Percentiles rank a stretch among this genome's conserved stretches.
These are phyloP conservation scores for Pseudomugil tenellus DNA, from an alignment of 2,797 vertebrate species.

Conservation along the genomic window DNA sequence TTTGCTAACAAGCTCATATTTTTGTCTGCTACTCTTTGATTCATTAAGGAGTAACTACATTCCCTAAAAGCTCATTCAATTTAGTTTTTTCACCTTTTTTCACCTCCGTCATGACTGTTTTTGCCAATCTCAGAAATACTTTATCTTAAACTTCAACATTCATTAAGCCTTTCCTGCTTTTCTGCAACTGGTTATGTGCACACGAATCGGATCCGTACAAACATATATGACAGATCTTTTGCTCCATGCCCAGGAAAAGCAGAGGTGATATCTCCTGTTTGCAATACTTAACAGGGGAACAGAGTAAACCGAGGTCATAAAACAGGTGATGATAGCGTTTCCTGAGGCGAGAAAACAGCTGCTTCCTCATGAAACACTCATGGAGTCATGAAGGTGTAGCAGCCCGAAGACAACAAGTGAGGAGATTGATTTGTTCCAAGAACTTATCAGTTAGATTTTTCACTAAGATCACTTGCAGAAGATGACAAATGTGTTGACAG, in stretches of 20 bases:
- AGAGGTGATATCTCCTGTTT: conserved; percentile 21
- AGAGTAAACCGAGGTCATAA: conserved; percentile 12
- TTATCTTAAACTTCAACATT: conserved; percentile 5
- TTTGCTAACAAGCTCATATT: conserved; percentile 19
- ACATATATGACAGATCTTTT: conserved; percentile 5
- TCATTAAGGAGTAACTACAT: conserved; percentile 27
- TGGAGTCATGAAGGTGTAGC: conserved; percentile 32
- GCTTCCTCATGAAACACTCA: conserved; percentile 33
- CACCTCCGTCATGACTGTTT: background rate
- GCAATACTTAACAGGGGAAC: conserved; percentile 14
- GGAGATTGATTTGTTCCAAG: conserved; percentile 9
- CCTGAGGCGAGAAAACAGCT: conserved; percentile 33
- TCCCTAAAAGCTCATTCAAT: conserved; percentile 9
- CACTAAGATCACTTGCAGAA: background rate
- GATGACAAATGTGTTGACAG: background rate
- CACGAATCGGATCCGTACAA: conserved; percentile 14
- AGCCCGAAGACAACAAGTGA: conserved; percentile 22
- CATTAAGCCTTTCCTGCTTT: conserved; percentile 3
- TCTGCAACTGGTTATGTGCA: background rate
- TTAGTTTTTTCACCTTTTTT: conserved; percentile 1
- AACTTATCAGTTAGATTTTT: conserved; percentile 8
- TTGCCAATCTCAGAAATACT: conserved; percentile 19
- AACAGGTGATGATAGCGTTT: conserved; percentile 28
- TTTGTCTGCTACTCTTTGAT: conserved; percentile 22
- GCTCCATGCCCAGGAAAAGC: conserved; percentile 7